Evolutionary conservation across 1,140 invertebrate species (phyloP), one percentile per base, ranked within the genome.

Genomic region (Asobara japonica): DNA sequence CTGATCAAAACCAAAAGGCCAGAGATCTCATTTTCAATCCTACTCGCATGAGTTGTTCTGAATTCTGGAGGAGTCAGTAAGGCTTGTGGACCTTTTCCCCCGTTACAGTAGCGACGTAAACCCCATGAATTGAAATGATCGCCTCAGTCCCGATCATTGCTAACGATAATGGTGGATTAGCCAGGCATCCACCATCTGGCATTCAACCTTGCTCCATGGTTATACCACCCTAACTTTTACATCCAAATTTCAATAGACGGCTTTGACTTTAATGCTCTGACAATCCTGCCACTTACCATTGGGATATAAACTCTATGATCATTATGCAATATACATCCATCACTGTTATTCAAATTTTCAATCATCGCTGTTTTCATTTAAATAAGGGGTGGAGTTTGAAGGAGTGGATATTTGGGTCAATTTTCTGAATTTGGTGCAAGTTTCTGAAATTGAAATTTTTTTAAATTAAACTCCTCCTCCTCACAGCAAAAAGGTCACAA

Each of bases 91-190:
- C 4, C 5, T 31, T 4, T 13, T 27, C 64, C 64, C 64, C 64
- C 30, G n/a, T n/a, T 30, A 1, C 51, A 3, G 51, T 1, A 56
- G 3, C 16, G 2, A n/a, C 68, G n/a, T 48, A 73, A 78, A 71
- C 65, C 29, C 64, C 18, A 76, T 81, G 82, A 83, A 79, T 81
- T 69, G 77, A 82, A 82, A 82, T 76, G 69, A 77, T 75, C 71
- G 71, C 71, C 73, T 70, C 71, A 72, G 69, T 31, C 72, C 77
- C 69, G 80, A 84, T 84, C 76, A 82, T 84, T 77, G 80, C 74
- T 74, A 76, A 74, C 79, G 80, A 83, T 84, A 83, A 83, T 83
- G 80, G 79, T 68, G 78, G 82, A 82, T 83, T 81, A 81, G 78
- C 79, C 29, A 60, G 76, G 73, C 69, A 77, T 84, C 80, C 81